Base-by-base conservation (phyloP, 2,888 invertebrate genomes). In the Caenorhabditis sp. region DNA sequence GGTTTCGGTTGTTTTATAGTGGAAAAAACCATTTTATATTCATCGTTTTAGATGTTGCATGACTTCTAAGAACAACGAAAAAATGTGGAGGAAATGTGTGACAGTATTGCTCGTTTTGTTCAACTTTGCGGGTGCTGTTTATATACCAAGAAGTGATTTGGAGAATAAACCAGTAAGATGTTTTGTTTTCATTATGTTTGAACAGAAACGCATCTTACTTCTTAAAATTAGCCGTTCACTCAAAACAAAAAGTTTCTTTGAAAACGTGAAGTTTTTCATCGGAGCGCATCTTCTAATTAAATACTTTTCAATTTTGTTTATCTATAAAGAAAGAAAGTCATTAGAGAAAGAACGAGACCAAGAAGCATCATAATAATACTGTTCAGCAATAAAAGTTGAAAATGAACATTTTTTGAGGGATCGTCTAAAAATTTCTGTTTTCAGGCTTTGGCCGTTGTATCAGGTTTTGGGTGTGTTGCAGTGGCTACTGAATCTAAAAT, bases 371-470 rank as follows among this genome's bases (percentile, higher is more conserved):
- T n/a, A n/a, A n/a, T n/a, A n/a, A n/a, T n/a, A n/a, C n/a, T n/a
- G n/a, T n/a, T n/a, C n/a, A n/a, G n/a, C n/a, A n/a, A n/a, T n/a
- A n/a, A n/a, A n/a, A n/a, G n/a, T n/a, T n/a, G n/a, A n/a, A n/a
- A n/a, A n/a, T n/a, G n/a, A n/a, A n/a, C n/a, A n/a, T n/a, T n/a
- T n/a, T n/a, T n/a, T n/a, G n/a, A n/a, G n/a, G n/a, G n/a, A n/a
- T n/a, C n/a, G n/a, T n/a, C n/a, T 10, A 31, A 23, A 24, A 21
- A 21, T 36, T 12, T 17, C 58, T 58, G 12, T n/a, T n/a, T n/a
- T n/a, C 54, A 75, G 69, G 63, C 70, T 2, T 62, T 75, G 21
- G 74, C 66, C 19, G 60, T 69, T 2, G 60, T 62, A 37, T 54
- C 59, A 19, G 69, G 61, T 5, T 61, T 36, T 24, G 74, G 66